A percentile compares a stretch with the other conserved stretches of the same genome.
These are phyloP conservation scores for Linepithema humile DNA, from an alignment of 1,140 invertebrate genomes.

Conservation along the genomic window DNA sequence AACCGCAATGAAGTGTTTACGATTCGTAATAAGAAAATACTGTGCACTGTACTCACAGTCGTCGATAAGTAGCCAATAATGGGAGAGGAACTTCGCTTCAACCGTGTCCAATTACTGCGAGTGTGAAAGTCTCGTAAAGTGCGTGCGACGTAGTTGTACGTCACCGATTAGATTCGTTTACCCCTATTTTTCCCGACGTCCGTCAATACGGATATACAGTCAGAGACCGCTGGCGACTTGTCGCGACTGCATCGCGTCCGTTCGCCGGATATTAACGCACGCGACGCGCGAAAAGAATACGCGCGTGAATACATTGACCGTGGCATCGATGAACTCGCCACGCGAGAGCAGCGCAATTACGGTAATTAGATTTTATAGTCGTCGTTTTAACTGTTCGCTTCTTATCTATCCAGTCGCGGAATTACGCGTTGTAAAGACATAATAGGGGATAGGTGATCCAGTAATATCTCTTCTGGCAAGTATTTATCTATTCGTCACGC, in stretches of 20 bases:
- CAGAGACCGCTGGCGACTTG: background rate
- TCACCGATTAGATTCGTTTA: constrained; percentile 33
- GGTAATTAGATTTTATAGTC: constrained; percentile 69
- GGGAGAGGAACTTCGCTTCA: background rate
- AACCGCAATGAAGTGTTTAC: background rate
- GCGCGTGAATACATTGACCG: background rate
- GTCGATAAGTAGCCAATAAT: background rate
- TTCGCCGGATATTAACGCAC: constrained; percentile 21
- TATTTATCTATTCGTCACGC: constrained; percentile 51
- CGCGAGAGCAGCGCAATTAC: constrained; percentile 62
- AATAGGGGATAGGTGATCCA: constrained; percentile 62
- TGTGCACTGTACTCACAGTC: background rate
- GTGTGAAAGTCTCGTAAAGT: background rate
- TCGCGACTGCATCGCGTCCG: background rate
- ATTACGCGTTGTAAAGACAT: constrained; percentile 68
- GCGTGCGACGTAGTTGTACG: background rate
- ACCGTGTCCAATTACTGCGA: constrained; percentile 2
- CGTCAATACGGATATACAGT: background rate
- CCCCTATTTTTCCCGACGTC: background rate
- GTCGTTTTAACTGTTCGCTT: constrained; percentile 57
- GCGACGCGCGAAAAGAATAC: constrained; percentile 38
- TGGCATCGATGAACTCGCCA: constrained; percentile 57
- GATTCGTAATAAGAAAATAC: background rate
- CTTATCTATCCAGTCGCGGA: constrained; percentile 64
- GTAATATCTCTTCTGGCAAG: constrained; percentile 54